These are phyloP conservation scores for Tokudaia muenninki DNA, from an alignment of 2,797 vertebrate species.

Conservation along the genomic window DNA sequence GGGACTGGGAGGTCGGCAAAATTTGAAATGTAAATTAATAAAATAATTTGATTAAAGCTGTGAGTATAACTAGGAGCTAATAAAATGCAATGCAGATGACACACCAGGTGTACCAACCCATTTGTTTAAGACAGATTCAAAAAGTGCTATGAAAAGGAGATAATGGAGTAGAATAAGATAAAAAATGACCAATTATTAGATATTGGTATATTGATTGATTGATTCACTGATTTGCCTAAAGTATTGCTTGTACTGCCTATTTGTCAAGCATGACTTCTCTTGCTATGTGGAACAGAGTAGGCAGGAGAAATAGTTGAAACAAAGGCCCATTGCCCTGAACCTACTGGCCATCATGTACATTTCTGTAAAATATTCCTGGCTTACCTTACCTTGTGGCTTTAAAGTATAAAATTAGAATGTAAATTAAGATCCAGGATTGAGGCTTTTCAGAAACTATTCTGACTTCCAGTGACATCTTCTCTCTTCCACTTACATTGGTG, in stretches of 20 bases:
- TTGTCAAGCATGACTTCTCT: not conserved
- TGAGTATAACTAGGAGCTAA: not conserved
- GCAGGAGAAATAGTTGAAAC: not conserved
- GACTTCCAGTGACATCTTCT: not conserved
- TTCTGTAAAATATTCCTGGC: not conserved
- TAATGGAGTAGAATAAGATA: not conserved
- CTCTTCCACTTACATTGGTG: not conserved
- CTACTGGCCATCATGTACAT: not conserved
- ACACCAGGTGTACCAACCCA: not conserved
- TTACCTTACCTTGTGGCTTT: not conserved
- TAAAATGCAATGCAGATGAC: not conserved
- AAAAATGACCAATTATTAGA: not conserved
- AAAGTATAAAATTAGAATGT: not conserved
- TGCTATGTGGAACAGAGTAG: not conserved
- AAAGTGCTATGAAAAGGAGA: not conserved
- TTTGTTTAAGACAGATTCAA: not conserved
- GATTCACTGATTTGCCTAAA: not conserved
- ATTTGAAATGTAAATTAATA: not conserved
- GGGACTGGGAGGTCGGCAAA: not conserved
- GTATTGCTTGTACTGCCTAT: not conserved
- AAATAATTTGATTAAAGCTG: not conserved
- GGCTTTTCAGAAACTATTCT: not conserved
- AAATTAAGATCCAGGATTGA: not conserved
- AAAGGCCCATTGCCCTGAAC: not conserved
- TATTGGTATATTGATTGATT: not conserved